These are phyloP conservation scores for Xyliphius kryptos DNA, from an alignment of 2,113 vertebrate species.

Conservation along the genomic window DNA sequence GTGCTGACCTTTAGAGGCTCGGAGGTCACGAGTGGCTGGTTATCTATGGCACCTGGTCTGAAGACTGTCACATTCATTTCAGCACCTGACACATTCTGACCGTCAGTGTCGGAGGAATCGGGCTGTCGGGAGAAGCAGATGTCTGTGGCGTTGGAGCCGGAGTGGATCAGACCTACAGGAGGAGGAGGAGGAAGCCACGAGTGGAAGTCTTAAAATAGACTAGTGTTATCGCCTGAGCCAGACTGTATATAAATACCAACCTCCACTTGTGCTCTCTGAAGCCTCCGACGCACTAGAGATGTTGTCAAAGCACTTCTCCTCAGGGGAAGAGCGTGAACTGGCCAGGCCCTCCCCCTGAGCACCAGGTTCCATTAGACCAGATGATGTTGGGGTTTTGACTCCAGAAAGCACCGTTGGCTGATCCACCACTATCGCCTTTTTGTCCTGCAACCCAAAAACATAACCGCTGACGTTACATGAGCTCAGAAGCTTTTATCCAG, in stretches of 20 bases:
- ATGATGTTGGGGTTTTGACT: constrained; percentile 57
- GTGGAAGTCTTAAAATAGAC: too few species aligned
- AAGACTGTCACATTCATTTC: constrained; percentile 71
- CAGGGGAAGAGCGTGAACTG: constrained; percentile 62
- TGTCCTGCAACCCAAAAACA: constrained; percentile 56
- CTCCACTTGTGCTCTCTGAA: constrained; percentile 72
- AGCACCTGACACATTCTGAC: constrained; percentile 69
- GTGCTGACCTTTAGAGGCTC: constrained; percentile 73
- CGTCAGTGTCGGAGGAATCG: constrained; percentile 76
- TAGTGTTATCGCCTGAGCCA: too few species aligned
- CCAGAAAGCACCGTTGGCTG: constrained; percentile 71
- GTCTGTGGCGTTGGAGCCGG: constrained; percentile 62
- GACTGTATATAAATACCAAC: constrained; percentile 56
- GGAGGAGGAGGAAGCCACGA: neutral
- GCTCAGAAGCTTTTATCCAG: too few species aligned
- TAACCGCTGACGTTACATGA: neutral
- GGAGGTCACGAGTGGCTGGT: constrained; percentile 76
- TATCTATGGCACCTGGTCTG: constrained; percentile 82
- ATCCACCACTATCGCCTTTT: constrained; percentile 73
- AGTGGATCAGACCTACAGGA: constrained; percentile 60
- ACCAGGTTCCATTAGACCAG: constrained; percentile 55
- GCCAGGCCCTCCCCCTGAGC: constrained; percentile 47
- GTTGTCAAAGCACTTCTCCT: constrained; percentile 79
- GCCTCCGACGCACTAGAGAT: constrained; percentile 82
- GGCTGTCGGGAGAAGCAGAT: constrained; percentile 73